A percentile compares a stretch with the other conserved stretches of the same genome.
phyloP scores from a whole-genome alignment of 2,888 invertebrate species.

The Eilema griseolum region DNA sequence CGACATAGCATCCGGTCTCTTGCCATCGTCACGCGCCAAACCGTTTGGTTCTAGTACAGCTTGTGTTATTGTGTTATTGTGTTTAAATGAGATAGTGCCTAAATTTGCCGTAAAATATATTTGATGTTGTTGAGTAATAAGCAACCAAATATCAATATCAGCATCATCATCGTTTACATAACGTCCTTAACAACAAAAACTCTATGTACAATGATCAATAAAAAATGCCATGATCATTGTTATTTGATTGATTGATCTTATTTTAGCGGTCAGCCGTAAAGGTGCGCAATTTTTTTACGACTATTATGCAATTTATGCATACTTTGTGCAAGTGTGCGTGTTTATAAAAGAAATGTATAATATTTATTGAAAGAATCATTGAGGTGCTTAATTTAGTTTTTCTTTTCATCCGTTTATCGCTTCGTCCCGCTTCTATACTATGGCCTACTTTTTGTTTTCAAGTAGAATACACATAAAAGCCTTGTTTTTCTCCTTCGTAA shows the following conservation, averaged over 20 bases:
- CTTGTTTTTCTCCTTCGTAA: no score
- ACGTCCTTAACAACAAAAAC: not conserved
- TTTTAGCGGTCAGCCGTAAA: not conserved
- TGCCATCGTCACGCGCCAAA: no score
- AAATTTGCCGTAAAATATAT: not conserved
- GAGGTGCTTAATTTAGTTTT: not conserved
- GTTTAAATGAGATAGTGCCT: not conserved
- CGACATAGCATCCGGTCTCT: no score
- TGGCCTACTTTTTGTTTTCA: not conserved
- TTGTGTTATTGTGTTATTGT: no score
- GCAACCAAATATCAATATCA: not conserved
- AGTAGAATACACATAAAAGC: not conserved
- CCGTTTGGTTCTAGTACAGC: no score
- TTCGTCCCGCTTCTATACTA: not conserved
- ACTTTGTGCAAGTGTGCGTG: not conserved
- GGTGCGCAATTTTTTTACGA: not conserved
- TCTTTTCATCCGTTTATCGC: not conserved
- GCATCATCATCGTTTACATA: not conserved
- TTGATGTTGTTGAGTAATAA: not conserved
- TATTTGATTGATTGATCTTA: not conserved
- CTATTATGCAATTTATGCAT: not conserved
- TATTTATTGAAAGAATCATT: no score
- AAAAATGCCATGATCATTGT: not conserved
- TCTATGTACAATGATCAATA: not conserved
- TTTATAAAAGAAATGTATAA: not conserved